Evolutionary conservation across 2,888 invertebrate genomes (phyloP).

Genomic region (Spodoptera littoralis): DNA sequence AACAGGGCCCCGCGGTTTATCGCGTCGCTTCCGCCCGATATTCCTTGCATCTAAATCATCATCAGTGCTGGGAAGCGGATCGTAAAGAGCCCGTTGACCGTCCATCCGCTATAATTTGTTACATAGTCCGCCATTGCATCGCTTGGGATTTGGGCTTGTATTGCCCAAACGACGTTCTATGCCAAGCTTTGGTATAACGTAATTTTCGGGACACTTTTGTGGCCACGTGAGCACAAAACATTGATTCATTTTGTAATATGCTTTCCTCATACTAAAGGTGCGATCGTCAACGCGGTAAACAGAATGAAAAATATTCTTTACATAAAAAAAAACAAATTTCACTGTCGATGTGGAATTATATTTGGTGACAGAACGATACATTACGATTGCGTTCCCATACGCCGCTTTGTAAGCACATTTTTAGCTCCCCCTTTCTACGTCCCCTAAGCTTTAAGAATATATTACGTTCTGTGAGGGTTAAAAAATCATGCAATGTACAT

Average conservation of each 20-base stretch:
- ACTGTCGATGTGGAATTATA: slow-evolving; percentile 44
- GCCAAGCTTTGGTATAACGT: slow-evolving; percentile 26
- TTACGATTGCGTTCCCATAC: slow-evolving; percentile 52
- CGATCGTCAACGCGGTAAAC: slow-evolving; percentile 12
- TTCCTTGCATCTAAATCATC: slow-evolving; percentile 87
- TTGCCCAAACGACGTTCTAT: slow-evolving; percentile 37
- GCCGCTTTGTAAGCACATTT: slow-evolving; percentile 74
- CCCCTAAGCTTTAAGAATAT: slow-evolving; percentile 70
- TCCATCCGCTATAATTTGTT: slow-evolving; percentile 68
- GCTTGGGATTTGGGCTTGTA: slow-evolving; percentile 59
- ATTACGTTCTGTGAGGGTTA: slow-evolving; percentile 72
- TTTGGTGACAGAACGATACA: slow-evolving; percentile 50
- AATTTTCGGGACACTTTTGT: slow-evolving; percentile 31
- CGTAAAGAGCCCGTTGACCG: slow-evolving; percentile 85
- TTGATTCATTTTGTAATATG: slow-evolving; percentile 14
- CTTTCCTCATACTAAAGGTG: slow-evolving; percentile 28
- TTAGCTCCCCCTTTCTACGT: slow-evolving; percentile 67
- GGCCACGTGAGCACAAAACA: slow-evolving; percentile 12
- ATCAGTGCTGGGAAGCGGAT: slow-evolving; percentile 82
- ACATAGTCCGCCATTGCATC: slow-evolving; percentile 56
- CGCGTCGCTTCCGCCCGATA: slow-evolving; percentile 77
- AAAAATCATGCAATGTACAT: slow-evolving; percentile 77
- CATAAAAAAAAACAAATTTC: slow-evolving; percentile 33
- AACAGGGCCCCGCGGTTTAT: slow-evolving; percentile 73
- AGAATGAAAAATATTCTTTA: slow-evolving; percentile 23